Conservation (phyloP, 1,140 invertebrate genomes). For the Drosophila auraria region DNA sequence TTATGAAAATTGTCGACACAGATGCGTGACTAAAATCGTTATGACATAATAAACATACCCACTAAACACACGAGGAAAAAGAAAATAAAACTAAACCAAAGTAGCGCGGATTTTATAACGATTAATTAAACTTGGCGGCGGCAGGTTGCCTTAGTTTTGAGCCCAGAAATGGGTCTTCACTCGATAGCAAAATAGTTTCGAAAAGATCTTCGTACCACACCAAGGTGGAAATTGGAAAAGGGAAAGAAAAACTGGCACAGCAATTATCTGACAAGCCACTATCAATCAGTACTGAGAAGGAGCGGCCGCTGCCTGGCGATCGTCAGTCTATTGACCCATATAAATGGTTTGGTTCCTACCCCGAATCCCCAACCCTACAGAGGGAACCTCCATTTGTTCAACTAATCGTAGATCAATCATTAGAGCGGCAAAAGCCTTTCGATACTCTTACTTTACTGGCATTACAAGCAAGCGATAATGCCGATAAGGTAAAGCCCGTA, state of each 20-base stretch:
- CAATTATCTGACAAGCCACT: conserved; percentile 59
- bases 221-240: conserved; percentile 26
- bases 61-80: conserved; percentile 30
- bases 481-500: conserved; percentile 34
- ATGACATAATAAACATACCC: conserved; percentile 61
- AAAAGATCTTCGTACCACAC: neutral
- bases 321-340: conserved; percentile 59
- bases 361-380: neutral
- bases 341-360: conserved; percentile 29
- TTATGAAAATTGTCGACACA: conserved; percentile 54
- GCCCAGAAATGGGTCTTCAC: neutral
- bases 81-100: conserved; percentile 25
- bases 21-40: conserved; percentile 72
- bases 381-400: conserved; percentile 43
- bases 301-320: conserved; percentile 9
- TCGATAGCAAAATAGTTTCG: conserved; percentile 14
- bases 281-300: conserved; percentile 39
- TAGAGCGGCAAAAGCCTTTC: conserved; percentile 32
- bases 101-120: conserved; percentile 47
- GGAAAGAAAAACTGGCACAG: conserved; percentile 22
- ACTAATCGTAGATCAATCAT: conserved; percentile 59
- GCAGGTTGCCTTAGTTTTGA: conserved; percentile 29
- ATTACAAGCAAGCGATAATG: conserved; percentile 6
- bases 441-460: conserved; percentile 40
- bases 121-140: conserved; percentile 50